These are phyloP conservation scores for Cheilosia urbana DNA, from an alignment of 2,888 invertebrate species.

Conservation along the genomic window DNA sequence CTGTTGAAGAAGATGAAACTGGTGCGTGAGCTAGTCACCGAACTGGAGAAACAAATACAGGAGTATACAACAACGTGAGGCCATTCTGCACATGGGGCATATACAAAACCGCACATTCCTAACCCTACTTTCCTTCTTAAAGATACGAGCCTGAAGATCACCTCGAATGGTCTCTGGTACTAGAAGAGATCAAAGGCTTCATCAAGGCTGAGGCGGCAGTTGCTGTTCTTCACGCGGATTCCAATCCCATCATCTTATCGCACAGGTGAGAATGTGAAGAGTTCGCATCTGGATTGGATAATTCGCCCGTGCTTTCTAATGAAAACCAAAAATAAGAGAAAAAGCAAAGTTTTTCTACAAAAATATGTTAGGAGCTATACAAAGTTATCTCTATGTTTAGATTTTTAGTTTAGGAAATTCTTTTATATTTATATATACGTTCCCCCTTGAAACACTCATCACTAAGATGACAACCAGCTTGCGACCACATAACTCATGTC, in stretches of 20 bases:
- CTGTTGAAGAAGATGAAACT: constrained; percentile 96
- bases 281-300: constrained; percentile 67
- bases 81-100: background rate
- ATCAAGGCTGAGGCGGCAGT: constrained; percentile 96
- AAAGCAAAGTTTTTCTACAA: constrained; percentile 44
- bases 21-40: constrained; percentile 95
- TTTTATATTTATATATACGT: constrained; percentile 29
- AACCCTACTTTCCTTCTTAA: background rate
- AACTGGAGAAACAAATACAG: constrained; percentile 96
- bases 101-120: constrained; percentile 10
- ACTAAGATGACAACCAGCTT: constrained; percentile 70
- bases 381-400: constrained; percentile 67
- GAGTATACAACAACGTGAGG: constrained; percentile 93
- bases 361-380: constrained; percentile 71
- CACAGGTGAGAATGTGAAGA: constrained; percentile 87
- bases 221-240: constrained; percentile 94
- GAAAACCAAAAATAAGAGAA: constrained; percentile 69
- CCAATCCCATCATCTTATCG: constrained; percentile 92
- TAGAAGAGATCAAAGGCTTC: constrained; percentile 97
- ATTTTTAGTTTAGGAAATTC: constrained; percentile 69
- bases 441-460: constrained; percentile 63
- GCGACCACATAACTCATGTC: constrained; percentile 57
- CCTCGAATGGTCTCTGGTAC: constrained; percentile 96
- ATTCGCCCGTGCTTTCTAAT: constrained; percentile 84
- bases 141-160: constrained; percentile 98